Conservation (phyloP, 2,888 invertebrate genomes). For the Epiblema foenella region DNA sequence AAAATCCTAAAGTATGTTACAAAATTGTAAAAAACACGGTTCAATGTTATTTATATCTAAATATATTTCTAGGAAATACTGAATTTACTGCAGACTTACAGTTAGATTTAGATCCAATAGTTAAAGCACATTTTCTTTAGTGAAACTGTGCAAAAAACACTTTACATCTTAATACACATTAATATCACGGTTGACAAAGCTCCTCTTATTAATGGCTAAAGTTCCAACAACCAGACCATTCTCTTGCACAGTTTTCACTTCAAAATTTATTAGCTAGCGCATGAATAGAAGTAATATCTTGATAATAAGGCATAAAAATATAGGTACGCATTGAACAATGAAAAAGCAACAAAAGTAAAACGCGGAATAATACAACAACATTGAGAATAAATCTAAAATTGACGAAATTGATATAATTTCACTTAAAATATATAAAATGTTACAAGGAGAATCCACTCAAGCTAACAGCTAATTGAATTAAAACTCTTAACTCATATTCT, state of each 20-base stretch:
- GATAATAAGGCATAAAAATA: conserved; percentile 53
- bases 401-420: conserved; percentile 83
- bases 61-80: conserved; percentile 78
- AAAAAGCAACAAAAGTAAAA: conserved; percentile 56
- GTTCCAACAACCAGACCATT: conserved; percentile 62
- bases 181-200: conserved; percentile 78
- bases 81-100: conserved; percentile 73
- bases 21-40: conserved; percentile 77
- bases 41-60: conserved; percentile 73
- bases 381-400: conserved; percentile 80
- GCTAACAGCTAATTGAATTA: conserved; percentile 61
- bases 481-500: conserved; percentile 60
- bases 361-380: conserved; percentile 68
- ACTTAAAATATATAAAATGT: conserved; percentile 74
- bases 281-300: conserved; percentile 51
- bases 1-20: conserved; percentile 69
- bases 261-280: conserved; percentile 58
- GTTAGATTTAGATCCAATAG: conserved; percentile 60
- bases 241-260: conserved; percentile 78
- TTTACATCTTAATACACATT: conserved; percentile 61
- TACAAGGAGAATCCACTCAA: conserved; percentile 65
- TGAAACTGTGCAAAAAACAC: conserved; percentile 77
- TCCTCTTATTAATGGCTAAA: conserved; percentile 65
- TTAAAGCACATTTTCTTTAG: conserved; percentile 69
- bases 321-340: conserved; percentile 46